Percentiles rank a stretch among this genome's conserved stretches.
phyloP scores from a whole-genome alignment of 2,797 vertebrate species.

The Coranthus polyacanthus region DNA sequence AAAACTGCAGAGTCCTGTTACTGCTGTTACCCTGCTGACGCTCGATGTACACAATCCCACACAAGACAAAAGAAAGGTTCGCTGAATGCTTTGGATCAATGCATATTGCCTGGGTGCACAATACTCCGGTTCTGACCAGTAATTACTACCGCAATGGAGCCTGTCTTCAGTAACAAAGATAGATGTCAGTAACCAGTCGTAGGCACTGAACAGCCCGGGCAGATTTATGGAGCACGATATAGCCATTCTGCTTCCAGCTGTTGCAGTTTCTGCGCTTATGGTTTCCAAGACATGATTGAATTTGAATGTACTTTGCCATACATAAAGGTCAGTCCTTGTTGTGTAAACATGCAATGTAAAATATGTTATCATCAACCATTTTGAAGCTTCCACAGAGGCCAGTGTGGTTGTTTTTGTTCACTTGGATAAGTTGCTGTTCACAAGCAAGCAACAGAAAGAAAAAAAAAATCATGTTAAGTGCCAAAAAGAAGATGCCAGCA shows the following conservation, averaged over 20 bases:
- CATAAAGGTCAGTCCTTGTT: constrained; percentile 53
- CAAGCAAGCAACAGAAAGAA: neutral
- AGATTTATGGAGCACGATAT: constrained; percentile 50
- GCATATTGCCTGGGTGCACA: constrained; percentile 25
- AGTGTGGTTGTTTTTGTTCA: neutral
- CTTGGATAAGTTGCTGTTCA: constrained; percentile 1
- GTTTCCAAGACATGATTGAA: constrained; percentile 65
- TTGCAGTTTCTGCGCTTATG: constrained; percentile 53
- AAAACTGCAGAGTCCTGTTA: constrained; percentile 32
- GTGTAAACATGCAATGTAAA: constrained; percentile 30
- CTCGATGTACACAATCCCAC: constrained; percentile 31
- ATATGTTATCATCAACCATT: neutral
- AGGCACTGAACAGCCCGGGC: constrained; percentile 20
- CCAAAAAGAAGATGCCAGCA: constrained; percentile 42
- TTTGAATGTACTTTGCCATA: constrained; percentile 43
- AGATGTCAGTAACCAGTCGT: constrained; percentile 30
- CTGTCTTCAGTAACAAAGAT: constrained; percentile 47
- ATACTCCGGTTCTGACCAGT: constrained; percentile 24
- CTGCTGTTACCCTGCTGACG: neutral
- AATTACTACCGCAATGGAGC: constrained; percentile 39
- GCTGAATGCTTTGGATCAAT: constrained; percentile 27
- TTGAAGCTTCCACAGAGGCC: neutral
- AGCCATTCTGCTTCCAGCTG: constrained; percentile 54
- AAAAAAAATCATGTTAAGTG: constrained; percentile 19
- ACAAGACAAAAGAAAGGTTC: constrained; percentile 9